These are phyloP conservation scores for Acipenser transmontanus DNA, from an alignment of 2,797 vertebrate genomes.

Conservation along the genomic window DNA sequence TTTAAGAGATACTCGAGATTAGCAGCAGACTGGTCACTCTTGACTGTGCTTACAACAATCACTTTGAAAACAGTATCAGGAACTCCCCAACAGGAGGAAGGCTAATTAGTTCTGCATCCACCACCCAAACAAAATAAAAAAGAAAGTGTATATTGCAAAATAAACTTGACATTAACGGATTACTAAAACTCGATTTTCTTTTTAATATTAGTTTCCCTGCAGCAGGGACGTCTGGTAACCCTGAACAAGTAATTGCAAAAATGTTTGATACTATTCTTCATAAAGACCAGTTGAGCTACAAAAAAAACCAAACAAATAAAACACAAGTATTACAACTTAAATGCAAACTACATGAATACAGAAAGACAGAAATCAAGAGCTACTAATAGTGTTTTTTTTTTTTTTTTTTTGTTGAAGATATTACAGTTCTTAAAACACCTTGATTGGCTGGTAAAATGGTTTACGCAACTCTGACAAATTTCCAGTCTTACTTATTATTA, in stretches of 20 bases:
- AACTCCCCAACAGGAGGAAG: background rate
- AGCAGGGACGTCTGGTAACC: constrained; percentile 15
- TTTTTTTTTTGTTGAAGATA: constrained; percentile 42
- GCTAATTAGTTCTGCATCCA: background rate
- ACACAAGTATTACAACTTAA: constrained; percentile 44
- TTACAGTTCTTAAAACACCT: constrained; percentile 40
- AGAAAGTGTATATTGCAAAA: too few species aligned
- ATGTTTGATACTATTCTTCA: constrained; percentile 26
- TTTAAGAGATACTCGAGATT: too few species aligned
- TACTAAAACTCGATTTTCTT: background rate
- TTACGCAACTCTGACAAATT: constrained; percentile 33
- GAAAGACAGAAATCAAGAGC: constrained; percentile 43
- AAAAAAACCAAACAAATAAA: constrained; percentile 41
- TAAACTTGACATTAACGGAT: background rate
- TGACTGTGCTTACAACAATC: background rate
- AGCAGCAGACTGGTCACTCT: background rate
- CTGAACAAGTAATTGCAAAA: constrained; percentile 16
- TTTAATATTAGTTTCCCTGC: constrained; percentile 5
- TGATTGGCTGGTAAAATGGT: constrained; percentile 39
- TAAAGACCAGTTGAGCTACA: constrained; percentile 48
- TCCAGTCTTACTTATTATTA: constrained; percentile 51
- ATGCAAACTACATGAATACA: constrained; percentile 60
- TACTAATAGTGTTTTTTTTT: constrained; percentile 51
- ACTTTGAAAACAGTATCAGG: background rate
- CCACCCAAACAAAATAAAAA: too few species aligned